A percentile compares a stretch with the other conserved stretches of the same genome.
phyloP scores from a whole-genome alignment of 2,888 invertebrate genomes.

The Neoascia interrupta region DNA sequence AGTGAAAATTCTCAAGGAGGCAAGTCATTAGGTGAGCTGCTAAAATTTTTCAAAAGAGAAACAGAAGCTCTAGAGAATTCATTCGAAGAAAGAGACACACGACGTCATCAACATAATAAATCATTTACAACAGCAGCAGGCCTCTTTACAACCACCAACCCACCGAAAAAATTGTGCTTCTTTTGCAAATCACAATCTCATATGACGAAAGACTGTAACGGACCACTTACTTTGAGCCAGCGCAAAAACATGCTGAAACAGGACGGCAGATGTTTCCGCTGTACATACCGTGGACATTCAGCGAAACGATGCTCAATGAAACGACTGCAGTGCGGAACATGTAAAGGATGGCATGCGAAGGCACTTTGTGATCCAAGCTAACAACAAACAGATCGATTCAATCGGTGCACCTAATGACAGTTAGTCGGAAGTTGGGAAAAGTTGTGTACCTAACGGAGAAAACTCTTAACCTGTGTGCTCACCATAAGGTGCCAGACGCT shows the following conservation, averaged over 20 bases:
- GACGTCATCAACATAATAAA: neutral
- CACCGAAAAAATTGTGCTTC: neutral
- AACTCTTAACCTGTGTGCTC: no score
- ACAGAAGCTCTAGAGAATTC: slow-evolving; percentile 7
- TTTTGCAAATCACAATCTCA: slow-evolving; percentile 10
- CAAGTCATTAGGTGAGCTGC: no score
- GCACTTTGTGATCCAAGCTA: slow-evolving; percentile 7
- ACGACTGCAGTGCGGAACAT: neutral
- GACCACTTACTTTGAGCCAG: neutral
- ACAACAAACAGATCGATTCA: neutral
- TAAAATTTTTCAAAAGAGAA: slow-evolving; percentile 15
- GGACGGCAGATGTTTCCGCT: slow-evolving; percentile 11
- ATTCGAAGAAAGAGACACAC: neutral
- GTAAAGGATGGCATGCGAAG: neutral
- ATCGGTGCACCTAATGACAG: neutral
- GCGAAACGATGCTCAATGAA: slow-evolving; percentile 3
- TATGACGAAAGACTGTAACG: neutral
- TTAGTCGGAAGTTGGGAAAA: no score
- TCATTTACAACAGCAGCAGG: neutral
- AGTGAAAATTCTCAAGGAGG: no score
- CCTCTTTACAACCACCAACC: no score
- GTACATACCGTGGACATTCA: slow-evolving; percentile 10
- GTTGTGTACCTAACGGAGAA: no score
- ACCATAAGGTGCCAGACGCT: no score
- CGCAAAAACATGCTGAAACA: slow-evolving; percentile 10